Percentiles rank a stretch among this genome's conserved stretches.
Conservation (phyloP, 2,888 invertebrate genomes). For the Stratiomys singularior region DNA sequence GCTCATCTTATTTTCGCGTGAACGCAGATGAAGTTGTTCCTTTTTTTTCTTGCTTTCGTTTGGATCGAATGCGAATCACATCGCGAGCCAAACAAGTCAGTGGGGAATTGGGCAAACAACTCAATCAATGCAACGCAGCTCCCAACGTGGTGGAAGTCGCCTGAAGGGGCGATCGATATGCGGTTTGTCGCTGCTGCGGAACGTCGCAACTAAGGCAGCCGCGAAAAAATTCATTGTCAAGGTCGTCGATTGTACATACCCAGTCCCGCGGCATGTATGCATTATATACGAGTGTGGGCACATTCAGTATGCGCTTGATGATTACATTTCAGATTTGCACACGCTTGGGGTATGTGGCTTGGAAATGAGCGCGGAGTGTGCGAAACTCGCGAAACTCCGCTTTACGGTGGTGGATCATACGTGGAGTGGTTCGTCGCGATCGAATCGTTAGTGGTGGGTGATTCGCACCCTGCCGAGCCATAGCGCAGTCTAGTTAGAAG, state of each 20-base stretch:
- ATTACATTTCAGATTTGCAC: conserved; percentile 31
- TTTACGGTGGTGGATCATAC: background rate
- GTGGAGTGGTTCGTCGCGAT: background rate
- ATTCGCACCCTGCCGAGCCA: conserved; percentile 15
- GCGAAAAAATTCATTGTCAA: conserved; percentile 55
- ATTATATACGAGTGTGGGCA: background rate
- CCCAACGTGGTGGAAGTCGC: conserved; percentile 23
- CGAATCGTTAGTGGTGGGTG: conserved; percentile 33
- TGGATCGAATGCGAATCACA: conserved; percentile 10
- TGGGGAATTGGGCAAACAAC: conserved; percentile 6
- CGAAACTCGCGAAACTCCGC: background rate
- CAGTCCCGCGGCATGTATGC: background rate
- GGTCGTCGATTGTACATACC: conserved; percentile 53
- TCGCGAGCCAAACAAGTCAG: background rate
- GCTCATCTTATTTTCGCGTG: conserved; percentile 24
- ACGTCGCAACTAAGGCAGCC: conserved; percentile 11
- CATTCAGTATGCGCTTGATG: conserved; percentile 1
- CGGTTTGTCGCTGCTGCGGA: conserved; percentile 40
- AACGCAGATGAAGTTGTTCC: conserved; percentile 22
- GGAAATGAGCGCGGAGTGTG: conserved; percentile 17
- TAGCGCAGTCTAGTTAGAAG: conserved; percentile 35
- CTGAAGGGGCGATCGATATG: conserved; percentile 3
- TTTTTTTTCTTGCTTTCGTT: background rate
- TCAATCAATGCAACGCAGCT: conserved; percentile 19
- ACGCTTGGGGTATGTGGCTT: conserved; percentile 28